These are phyloP conservation scores for Cossypha niveicapilla DNA, from an alignment of 2,797 vertebrate species.

Conservation along the genomic window DNA sequence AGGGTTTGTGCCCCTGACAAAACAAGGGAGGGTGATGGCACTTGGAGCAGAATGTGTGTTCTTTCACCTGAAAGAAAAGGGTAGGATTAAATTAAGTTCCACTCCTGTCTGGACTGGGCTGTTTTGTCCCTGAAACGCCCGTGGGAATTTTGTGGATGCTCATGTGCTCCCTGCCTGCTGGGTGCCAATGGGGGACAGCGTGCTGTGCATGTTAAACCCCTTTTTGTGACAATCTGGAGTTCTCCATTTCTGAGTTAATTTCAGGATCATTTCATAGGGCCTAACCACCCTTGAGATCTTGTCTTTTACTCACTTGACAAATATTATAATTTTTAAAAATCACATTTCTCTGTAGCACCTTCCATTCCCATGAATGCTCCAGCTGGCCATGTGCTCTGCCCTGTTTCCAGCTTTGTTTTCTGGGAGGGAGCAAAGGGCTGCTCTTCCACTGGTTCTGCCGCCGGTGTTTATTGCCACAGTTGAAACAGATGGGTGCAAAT, in stretches of 20 bases:
- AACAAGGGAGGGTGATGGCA: neutral
- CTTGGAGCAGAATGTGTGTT: neutral
- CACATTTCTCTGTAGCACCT: neutral
- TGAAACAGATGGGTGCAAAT: neutral
- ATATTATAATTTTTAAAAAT: neutral
- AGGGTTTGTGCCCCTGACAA: accelerated
- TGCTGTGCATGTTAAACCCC: neutral
- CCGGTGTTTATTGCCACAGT: neutral
- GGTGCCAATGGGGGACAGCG: neutral
- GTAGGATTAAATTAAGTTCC: neutral
- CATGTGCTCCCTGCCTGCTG: neutral
- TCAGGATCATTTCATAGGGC: neutral
- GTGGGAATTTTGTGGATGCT: neutral
- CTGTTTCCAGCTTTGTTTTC: neutral
- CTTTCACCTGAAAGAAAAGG: neutral
- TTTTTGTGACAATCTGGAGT: neutral
- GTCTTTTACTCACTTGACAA: neutral
- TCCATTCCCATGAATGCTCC: neutral
- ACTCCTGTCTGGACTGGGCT: neutral
- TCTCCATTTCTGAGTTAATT: neutral
- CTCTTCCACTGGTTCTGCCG: accelerated
- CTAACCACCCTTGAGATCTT: neutral
- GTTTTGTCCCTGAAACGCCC: neutral
- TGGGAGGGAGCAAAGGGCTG: neutral
- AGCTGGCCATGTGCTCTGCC: neutral